Evolutionary conservation across 2,888 invertebrate genomes (phyloP).

Genomic region (Troilus luridus): DNA sequence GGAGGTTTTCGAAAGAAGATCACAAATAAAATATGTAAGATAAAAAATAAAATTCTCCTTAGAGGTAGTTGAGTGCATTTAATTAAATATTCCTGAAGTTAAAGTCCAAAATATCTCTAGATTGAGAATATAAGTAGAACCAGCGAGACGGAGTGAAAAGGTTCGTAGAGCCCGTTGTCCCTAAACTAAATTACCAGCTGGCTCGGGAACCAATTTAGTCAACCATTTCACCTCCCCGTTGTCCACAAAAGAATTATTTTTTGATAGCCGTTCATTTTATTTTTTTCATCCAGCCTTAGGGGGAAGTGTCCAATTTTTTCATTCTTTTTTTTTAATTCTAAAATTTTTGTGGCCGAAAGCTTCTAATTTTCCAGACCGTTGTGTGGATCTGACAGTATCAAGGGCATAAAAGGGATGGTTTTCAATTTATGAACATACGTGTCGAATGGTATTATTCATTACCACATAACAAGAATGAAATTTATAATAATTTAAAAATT

Average conservation of each 20-base stretch:
- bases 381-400: neutral
- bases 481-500: no score
- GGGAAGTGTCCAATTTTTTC: neutral
- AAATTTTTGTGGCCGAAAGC: neutral
- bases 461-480: neutral
- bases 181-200: neutral
- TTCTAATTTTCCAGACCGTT: neutral
- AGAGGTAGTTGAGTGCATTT: neutral
- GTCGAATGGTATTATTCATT: neutral
- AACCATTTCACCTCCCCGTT: neutral
- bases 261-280: conserved; percentile 14
- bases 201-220: neutral
- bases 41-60: neutral
- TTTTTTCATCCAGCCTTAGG: neutral
- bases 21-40: no score
- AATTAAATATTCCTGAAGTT: neutral
- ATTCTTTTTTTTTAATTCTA: neutral
- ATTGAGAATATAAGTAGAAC: neutral
- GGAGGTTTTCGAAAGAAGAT: no score
- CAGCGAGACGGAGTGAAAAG: neutral
- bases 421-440: neutral
- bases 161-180: neutral
- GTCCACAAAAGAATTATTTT: conserved; percentile 40
- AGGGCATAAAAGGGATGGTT: neutral
- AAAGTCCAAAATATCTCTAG: conserved; percentile 4